A percentile compares a stretch with the other conserved stretches of the same genome.
These are phyloP conservation scores for Triplophysa rosa DNA, from an alignment of 2,113 vertebrate species.

Conservation along the genomic window DNA sequence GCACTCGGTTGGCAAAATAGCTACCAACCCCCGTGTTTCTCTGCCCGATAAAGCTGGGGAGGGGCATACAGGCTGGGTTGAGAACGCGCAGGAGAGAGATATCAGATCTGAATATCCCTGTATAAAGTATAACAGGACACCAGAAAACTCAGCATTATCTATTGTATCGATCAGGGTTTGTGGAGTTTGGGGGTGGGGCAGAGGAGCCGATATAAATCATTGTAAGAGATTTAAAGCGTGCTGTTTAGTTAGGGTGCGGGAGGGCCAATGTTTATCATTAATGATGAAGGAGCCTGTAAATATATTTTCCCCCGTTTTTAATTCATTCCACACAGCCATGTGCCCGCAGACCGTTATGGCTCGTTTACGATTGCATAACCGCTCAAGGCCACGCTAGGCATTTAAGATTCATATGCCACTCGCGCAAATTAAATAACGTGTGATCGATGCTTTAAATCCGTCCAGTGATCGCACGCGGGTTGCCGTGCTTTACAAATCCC, in stretches of 20 bases:
- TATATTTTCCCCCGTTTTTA: slow-evolving; percentile 42
- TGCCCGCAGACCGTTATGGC: slow-evolving; percentile 37
- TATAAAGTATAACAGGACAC: not conserved
- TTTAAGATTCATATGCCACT: slow-evolving; percentile 61
- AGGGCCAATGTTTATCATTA: slow-evolving; percentile 60
- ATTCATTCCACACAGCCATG: slow-evolving; percentile 39
- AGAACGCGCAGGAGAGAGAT: slow-evolving; percentile 8
- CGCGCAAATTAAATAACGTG: slow-evolving; percentile 67
- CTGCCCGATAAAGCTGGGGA: slow-evolving; percentile 44
- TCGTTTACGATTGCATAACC: slow-evolving; percentile 58
- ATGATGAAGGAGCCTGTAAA: slow-evolving; percentile 56
- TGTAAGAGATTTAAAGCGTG: slow-evolving; percentile 55
- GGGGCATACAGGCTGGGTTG: not conserved
- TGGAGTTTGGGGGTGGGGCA: not conserved
- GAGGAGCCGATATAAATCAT: slow-evolving; percentile 39
- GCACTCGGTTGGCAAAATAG: slow-evolving; percentile 47
- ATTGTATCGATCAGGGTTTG: not conserved
- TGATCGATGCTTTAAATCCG: slow-evolving; percentile 62
- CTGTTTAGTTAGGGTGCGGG: slow-evolving; percentile 58
- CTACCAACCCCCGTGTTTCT: slow-evolving; percentile 37
- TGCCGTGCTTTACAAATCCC: slow-evolving; percentile 45
- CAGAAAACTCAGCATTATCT: slow-evolving; percentile 31
- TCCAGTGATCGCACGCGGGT: slow-evolving; percentile 52
- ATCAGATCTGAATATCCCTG: slow-evolving; percentile 4
- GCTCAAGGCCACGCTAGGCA: slow-evolving; percentile 27